A percentile compares a stretch with the other conserved stretches of the same genome.
Evolutionary conservation across 35 echinoderm and acorn worm species (phyloP).

Genomic region (Amphiura filiformis): DNA sequence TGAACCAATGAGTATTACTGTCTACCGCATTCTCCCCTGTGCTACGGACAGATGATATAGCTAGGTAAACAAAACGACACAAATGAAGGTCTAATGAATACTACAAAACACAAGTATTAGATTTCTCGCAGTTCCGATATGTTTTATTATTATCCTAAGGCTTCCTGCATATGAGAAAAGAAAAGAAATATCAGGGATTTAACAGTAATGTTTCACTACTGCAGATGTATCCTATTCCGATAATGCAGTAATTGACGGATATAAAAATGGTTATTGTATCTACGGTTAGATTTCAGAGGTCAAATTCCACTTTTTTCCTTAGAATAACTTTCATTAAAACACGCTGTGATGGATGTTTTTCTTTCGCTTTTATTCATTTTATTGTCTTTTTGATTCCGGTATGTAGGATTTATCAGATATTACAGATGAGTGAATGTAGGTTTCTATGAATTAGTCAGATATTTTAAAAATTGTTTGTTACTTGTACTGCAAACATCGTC

Average conservation of each 20-base stretch:
- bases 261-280: background rate
- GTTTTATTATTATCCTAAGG: background rate
- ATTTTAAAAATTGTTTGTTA: too few relatives aligned
- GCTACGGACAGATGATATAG: background rate
- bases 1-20: background rate
- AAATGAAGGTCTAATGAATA: constrained; percentile 2
- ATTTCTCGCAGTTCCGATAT: background rate
- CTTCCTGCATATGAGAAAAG: background rate
- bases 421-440: too few relatives aligned
- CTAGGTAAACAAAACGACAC: background rate
- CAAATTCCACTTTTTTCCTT: background rate
- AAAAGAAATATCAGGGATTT: background rate
- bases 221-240: background rate
- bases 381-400: too few relatives aligned
- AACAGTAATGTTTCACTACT: background rate
- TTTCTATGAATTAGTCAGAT: too few relatives aligned
- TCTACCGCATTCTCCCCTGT: background rate
- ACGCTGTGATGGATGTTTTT: too few relatives aligned
- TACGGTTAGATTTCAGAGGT: background rate
- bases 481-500: too few relatives aligned
- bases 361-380: too few relatives aligned
- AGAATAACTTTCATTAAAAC: too few relatives aligned
- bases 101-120: constrained; percentile 7
- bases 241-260: background rate
- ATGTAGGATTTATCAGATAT: too few relatives aligned